Evolutionary conservation across 2,888 invertebrate genomes (phyloP).

Genomic region (Heliconius aoede): DNA sequence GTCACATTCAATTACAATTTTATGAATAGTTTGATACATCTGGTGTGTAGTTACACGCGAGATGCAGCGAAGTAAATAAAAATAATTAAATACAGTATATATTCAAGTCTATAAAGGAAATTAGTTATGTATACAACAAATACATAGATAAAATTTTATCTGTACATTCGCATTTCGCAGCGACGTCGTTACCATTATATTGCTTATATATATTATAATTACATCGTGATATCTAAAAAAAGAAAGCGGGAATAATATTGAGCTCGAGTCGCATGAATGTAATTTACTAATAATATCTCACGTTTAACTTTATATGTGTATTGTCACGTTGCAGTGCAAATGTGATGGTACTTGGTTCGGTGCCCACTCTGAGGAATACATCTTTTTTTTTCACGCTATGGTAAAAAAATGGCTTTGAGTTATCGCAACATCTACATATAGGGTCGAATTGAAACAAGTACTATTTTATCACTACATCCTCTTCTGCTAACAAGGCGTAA

Average conservation of each 20-base stretch:
- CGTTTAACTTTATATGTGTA: neutral
- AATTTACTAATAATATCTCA: slow-evolving; percentile 1
- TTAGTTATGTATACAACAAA: slow-evolving; percentile 9
- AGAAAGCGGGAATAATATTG: slow-evolving; percentile 7
- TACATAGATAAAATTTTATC: neutral
- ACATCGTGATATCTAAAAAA: slow-evolving; percentile 16
- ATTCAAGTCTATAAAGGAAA: neutral
- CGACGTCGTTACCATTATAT: slow-evolving; percentile 10
- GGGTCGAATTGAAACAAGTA: no score
- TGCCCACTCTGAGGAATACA: no score
- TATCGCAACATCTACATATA: no score
- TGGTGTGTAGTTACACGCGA: no score
- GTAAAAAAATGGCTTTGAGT: no score
- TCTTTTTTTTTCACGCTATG: no score
- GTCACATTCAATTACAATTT: no score
- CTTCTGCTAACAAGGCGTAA: neutral
- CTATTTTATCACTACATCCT: no score
- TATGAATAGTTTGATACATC: no score
- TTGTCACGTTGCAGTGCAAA: neutral
- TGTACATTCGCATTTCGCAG: slow-evolving; percentile 9
- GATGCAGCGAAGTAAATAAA: neutral
- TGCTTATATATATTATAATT: slow-evolving; percentile 15
- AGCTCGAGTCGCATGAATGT: slow-evolving; percentile 4
- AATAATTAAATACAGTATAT: neutral
- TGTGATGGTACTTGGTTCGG: no score